These are phyloP conservation scores for Urocyon cinereoargenteus DNA, from an alignment of 2,797 vertebrate genomes.

Conservation along the genomic window DNA sequence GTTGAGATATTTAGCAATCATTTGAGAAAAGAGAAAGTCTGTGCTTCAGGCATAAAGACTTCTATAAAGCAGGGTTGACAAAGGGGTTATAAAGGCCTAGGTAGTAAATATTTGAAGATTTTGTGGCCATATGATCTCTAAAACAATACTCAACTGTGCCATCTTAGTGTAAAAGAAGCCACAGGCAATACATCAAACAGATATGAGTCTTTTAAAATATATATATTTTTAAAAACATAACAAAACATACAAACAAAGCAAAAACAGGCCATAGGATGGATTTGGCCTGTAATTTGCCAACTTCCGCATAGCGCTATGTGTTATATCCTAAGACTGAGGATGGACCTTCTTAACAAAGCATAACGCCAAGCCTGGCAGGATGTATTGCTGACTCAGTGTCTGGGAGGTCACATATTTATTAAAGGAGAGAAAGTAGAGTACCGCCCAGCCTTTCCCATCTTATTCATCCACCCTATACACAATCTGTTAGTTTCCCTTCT, in stretches of 20 bases:
- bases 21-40: not conserved
- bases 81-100: not conserved
- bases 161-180: not conserved
- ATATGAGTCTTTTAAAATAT: not conserved
- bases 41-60: not conserved
- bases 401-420: not conserved
- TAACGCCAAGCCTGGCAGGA: not conserved
- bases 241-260: not conserved
- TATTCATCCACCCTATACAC: not conserved
- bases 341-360: not conserved
- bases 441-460: not conserved
- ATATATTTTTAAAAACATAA: not conserved
- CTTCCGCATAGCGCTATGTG: not conserved
- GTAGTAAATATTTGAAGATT: not conserved
- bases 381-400: not conserved
- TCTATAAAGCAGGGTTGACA: not conserved
- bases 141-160: not conserved
- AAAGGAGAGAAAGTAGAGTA: not conserved
- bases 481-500: not conserved
- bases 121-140: not conserved
- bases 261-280: not conserved
- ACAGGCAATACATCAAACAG: not conserved
- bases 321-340: not conserved
- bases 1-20: not conserved
- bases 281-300: not conserved